Evolutionary conservation across 2,113 vertebrate genomes (phyloP), one percentile per base, ranked within the genome.

Genomic region (Apistogramma diplotaenia): DNA sequence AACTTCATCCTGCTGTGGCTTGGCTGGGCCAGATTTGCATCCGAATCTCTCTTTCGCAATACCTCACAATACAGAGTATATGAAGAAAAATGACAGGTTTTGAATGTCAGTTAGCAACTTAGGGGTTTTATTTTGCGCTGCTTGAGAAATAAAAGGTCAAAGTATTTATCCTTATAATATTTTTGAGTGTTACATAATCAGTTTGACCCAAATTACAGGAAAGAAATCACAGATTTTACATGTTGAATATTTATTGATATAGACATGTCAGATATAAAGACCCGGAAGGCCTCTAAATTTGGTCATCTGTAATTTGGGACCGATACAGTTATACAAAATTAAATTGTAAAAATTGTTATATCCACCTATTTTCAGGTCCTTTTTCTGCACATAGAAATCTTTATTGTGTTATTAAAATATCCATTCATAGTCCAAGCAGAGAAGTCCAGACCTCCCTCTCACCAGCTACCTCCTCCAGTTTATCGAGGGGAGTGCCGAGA

Each of bases 1-100:
- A 76, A 70, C 61, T 73, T 37, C 55, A 72, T 57, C 53, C 81
- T 57, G 58, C 65, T 70, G 61, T 13, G 2, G 19, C 71, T 81
- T 27, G 53, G 33, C 74, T 31, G 16, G 31, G 31, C 19, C 1
- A 43, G 15, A 81, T 82, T 82, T 82, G 23, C 78, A 83, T 83
- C 53, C 25, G 4, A 75, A 46, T 55, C 25, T 61, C 23, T 75
- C 9, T 21, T 72, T 77, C 40, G 72, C 82, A 33, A 53, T 5
- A 25, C 40, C 46, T 27, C 53, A 65, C 46, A 55, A 71, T 12
- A 18, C 13, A 19, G 23, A 46, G 21, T 2, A 33, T 65, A 43
- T 57, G 61, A 35, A 77, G 29, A 12, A 51, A 62, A 74, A 8
- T 27, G 16, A 77, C 51, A 83, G 18, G 31, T 53, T 4, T 54